Evolutionary conservation across 92 coral and sea anemone species (phyloP).

Genomic region (Siderastrea radians): DNA sequence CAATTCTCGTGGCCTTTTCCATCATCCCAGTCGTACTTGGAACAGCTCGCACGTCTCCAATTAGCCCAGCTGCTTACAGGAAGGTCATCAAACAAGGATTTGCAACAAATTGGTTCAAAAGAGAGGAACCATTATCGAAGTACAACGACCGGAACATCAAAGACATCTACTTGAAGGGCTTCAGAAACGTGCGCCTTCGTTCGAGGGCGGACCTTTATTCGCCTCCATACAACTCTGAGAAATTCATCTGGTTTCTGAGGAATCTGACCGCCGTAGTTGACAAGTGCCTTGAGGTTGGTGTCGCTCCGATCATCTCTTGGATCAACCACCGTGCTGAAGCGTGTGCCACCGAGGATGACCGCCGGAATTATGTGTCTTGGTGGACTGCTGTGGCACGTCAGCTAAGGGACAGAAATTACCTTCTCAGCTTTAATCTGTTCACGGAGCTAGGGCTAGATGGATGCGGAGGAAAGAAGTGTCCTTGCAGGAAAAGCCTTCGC

Average conservation of each 20-base stretch:
- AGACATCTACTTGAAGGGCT: conserved; percentile 31
- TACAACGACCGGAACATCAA: conserved; percentile 67
- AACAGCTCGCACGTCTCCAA: background rate
- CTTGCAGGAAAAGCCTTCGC: conserved; percentile 16
- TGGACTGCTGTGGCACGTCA: conserved; percentile 77
- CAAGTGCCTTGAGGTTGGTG: conserved; percentile 56
- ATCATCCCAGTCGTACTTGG: background rate
- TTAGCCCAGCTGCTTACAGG: conserved; percentile 44
- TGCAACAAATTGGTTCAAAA: conserved; percentile 77
- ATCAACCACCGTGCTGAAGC: conserved; percentile 78
- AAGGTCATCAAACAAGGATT: conserved; percentile 61
- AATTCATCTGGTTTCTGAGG: conserved; percentile 52
- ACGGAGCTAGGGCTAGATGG: conserved; percentile 83
- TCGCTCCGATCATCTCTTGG: conserved; percentile 80
- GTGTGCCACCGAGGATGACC: conserved; percentile 58
- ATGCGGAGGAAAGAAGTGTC: conserved; percentile 29
- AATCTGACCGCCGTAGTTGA: conserved; percentile 62
- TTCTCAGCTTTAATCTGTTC: conserved; percentile 80
- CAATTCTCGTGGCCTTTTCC: background rate
- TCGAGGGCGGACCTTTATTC: conserved; percentile 5
- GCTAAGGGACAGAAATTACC: conserved; percentile 68
- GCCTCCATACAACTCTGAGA: conserved; percentile 32
- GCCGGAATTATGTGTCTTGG: conserved; percentile 66
- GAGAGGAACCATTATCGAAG: conserved; percentile 28
- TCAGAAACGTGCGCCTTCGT: too few species aligned